Evolutionary conservation across 2,888 invertebrate species (phyloP), one percentile per base, ranked within the genome.

Genomic region (Eugnorisma glareosa): DNA sequence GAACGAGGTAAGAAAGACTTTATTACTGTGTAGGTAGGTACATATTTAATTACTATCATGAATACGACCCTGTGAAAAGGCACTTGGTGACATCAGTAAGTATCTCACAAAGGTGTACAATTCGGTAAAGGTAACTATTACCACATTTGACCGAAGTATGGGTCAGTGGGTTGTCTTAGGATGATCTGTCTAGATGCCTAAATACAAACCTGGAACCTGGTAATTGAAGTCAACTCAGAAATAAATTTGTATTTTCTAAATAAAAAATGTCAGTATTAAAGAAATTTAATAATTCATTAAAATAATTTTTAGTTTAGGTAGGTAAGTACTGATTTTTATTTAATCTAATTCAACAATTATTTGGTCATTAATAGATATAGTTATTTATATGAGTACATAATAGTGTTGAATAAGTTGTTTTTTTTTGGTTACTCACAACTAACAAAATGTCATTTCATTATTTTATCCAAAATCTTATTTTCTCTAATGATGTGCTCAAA

Each of bases 1-100:
- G 92, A 91, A 54, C 81, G 91, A 86, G 93, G 93, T 92, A 87
- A 76, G 80, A 66, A 67, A 64, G 0, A 72, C 11, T 66, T 45
- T 21, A 28, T 2, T 11, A 7, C 8, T 31, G 31, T 31, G 7
- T 43, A 67, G 3, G 3, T 45, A 67, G 1, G 2, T 43, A 6
- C 40, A 0, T 28, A 57, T 21, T 67, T 67, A 8, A 6, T 21
- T 35, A 66, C 31, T 48, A 31, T 37, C 10, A 15, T 11, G 31
- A 40, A 18, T 31, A 45, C 7, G n/a, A 28, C 31, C n/a, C n/a
- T 59, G 37, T 5, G 15, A 37, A 71, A 40, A 63, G 15, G 35
- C 10, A 24, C 11, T 43, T 67, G 24, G 35, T 75, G 51, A 59
- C 18, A 10, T 48, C 37, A 13, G 35, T 37, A 11, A 13, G 35